A percentile compares a stretch with the other conserved stretches of the same genome.
phyloP scores from a whole-genome alignment of 35 echinoderm and acorn worm genomes.

The Heliocidaris erythrogramma region DNA sequence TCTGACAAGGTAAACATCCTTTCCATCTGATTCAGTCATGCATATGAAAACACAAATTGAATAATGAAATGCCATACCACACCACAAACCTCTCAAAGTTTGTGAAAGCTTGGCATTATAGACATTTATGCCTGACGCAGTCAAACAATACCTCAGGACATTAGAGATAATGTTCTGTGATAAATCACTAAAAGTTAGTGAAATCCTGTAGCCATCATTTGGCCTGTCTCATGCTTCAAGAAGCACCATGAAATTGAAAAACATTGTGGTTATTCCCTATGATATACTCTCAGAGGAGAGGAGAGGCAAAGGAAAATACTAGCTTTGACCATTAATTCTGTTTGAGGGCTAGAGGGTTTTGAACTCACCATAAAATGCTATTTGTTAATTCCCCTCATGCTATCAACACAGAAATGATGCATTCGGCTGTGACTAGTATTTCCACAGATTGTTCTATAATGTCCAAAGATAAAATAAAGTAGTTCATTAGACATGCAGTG shows the following conservation, averaged over 20 bases:
- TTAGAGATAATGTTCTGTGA: neutral
- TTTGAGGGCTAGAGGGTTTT: too few relatives aligned
- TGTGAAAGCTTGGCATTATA: neutral
- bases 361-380: too few relatives aligned
- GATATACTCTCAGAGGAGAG: neutral
- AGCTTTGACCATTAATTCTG: neutral
- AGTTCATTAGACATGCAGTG: too few relatives aligned
- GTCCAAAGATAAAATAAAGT: neutral
- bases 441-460: neutral
- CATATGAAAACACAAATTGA: neutral
- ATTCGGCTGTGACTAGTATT: neutral
- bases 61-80: neutral
- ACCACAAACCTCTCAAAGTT: neutral
- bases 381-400: too few relatives aligned
- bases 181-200: neutral
- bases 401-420: neutral
- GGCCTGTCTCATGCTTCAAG: neutral
- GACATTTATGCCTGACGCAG: neutral
- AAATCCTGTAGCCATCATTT: neutral
- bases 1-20: neutral
- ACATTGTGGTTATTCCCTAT: neutral
- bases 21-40: neutral
- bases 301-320: neutral
- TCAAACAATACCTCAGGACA: neutral
- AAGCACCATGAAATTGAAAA: neutral